Evolutionary conservation across 2,797 vertebrate species (phyloP), one percentile per base, ranked within the genome.

Genomic region (Leptatherina wallacei): DNA sequence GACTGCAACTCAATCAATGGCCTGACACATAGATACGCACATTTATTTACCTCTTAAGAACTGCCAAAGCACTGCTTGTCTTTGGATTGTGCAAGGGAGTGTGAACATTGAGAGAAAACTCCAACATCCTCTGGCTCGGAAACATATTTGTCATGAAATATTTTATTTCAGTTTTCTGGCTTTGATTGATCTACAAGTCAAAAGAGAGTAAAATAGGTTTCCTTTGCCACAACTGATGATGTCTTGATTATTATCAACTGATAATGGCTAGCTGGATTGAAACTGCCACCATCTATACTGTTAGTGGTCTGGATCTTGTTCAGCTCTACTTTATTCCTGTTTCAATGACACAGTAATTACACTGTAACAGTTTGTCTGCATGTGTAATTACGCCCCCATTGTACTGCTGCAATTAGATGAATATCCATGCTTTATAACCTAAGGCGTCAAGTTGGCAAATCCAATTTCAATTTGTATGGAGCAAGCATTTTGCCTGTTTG

Each of bases 401-500:
- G 94, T 94, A 94, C 92, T 87, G 84, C 88, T 64, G 92, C 93
- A 95, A 95, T 95, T 94, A 95, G 93, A 95, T 94, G 93, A 94
- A 94, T 95, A 95, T 94, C 92, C 93, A 89, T 85, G 92, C 93
- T 94, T 94, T 94, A 93, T 94, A 95, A 95, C 95, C 94, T 93
- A 87, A 94, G 94, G 94, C 94, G 84, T 90, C 90, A 81, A 91
- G 86, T 93, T 89, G 89, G 93, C 92, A 94, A 95, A 95, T 95
- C 94, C 94, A 94, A 95, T 95, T 95, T 95, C 91, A 94, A 93
- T 95, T 95, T 95, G 90, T 94, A 93, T 92, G 92, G 92, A 91
- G 84, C 73, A 68, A 93, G 91, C 85, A 88, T 94, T 94, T 94
- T 85, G 90, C 90, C 86, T 90, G 87, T 92, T 89, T 94, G 91